These are phyloP conservation scores for Phacellophora camtschatica DNA, from an alignment of 30 jellyfish, hydroid and myxozoan species.

Conservation along the genomic window DNA sequence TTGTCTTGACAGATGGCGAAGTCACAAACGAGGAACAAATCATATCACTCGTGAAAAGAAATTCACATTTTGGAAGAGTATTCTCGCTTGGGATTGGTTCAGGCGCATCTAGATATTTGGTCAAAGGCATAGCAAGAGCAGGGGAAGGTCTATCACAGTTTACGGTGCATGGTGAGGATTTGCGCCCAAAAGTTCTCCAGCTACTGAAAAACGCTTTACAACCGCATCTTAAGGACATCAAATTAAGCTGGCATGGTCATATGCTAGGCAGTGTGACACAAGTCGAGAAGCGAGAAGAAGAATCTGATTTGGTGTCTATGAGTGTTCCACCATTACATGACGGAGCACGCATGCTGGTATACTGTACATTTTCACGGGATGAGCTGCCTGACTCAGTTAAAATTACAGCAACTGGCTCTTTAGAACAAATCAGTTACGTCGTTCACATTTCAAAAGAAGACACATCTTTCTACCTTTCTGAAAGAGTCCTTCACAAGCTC, in stretches of 20 bases:
- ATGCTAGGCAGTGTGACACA: not conserved
- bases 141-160: not conserved
- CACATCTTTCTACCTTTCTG: not conserved
- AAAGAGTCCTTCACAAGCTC: not conserved
- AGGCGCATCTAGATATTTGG: not conserved
- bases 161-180: not conserved
- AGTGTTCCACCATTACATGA: not conserved
- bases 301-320: not conserved
- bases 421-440: not conserved
- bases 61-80: not conserved
- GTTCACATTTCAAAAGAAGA: not conserved
- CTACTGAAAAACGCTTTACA: not conserved
- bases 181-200: not conserved
- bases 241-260: not conserved
- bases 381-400: not conserved
- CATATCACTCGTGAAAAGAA: not conserved
- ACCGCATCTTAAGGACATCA: not conserved
- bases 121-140: not conserved
- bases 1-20: slow-evolving; percentile 12
- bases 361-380: not conserved
- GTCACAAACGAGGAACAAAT: not conserved
- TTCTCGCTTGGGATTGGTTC: not conserved
- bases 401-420: not conserved
- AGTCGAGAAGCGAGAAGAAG: not conserved
- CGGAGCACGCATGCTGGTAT: not conserved